Base-by-base conservation (phyloP, 2,888 invertebrate species). In the Lycophotia porphyrea region DNA sequence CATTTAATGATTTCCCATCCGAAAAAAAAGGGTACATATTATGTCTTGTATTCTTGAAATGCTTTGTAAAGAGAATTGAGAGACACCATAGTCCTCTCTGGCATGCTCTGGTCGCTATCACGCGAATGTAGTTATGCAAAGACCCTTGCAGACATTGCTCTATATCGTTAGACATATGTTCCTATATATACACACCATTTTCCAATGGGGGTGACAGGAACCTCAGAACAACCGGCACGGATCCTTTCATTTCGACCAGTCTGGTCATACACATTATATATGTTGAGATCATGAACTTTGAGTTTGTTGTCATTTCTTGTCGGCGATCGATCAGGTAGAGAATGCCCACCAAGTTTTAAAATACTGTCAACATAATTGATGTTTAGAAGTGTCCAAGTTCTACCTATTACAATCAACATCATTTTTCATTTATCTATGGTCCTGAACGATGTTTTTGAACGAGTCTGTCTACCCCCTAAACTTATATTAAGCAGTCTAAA, bases 31-130 rank as follows among this genome's bases (percentile, higher is more conserved):
- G n/a, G n/a, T n/a, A n/a, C n/a, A 7, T 42, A 52, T 34, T 64
- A 24, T 49, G 27, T 24, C 39, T 66, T 61, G 3, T 55, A 44
- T 60, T 21, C 24, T 2, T 74, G 49, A 66, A 72, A 60, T n/a
- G 34, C 7, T 64, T 60, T 34, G 15, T 24, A 31, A n/a, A 39
- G n/a, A 73, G 7, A 21, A 34, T 2, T 49, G 4, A 18, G 24
- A 60, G 13, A 60, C 34, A 5, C 24, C 0, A 11, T 34, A 8
- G 9, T 31, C 58, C 24, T 36, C 24, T 61, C 24, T 27, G 11
- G 18, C 7, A 27, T 55, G 13, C 55, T 27, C 55, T 55, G 55
- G 15, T 24, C 5, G 34, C 11, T 60, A 24, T 60, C 24, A 34
- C 5, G 55, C 13, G 2, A 52, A 52, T 27, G 5, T 27, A 27